phyloP scores from a whole-genome alignment of 2,888 invertebrate species.

The Nezara viridula region DNA sequence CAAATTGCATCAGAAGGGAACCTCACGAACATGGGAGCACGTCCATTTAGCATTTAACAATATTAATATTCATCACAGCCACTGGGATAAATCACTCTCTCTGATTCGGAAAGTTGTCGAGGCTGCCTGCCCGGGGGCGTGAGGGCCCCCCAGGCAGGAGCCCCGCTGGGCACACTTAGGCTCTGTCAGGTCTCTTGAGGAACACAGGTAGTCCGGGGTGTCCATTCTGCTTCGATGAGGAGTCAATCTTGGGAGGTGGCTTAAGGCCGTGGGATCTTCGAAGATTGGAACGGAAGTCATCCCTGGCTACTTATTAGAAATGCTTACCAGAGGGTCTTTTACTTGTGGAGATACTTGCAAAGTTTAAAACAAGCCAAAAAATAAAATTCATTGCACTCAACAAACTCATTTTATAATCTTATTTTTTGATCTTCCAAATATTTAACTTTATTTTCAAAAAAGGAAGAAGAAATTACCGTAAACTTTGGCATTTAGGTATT shows the following conservation, averaged over 20 bases:
- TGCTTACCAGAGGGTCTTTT: too few species aligned
- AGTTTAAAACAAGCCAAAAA: too few species aligned
- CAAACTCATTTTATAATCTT: too few species aligned
- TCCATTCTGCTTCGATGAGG: background rate
- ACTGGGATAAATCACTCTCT: background rate
- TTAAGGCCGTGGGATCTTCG: background rate
- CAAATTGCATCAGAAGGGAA: slow-evolving; percentile 7
- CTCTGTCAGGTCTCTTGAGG: background rate
- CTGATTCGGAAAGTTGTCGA: background rate
- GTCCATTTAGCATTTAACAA: slow-evolving; percentile 5
- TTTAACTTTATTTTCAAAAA: too few species aligned
- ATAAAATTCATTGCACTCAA: too few species aligned
- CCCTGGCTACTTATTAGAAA: too few species aligned
- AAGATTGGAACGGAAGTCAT: too few species aligned
- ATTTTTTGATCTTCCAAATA: too few species aligned
- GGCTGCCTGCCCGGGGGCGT: background rate
- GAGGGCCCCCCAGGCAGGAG: background rate
- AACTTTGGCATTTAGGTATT: too few species aligned
- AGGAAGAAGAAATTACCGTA: too few species aligned
- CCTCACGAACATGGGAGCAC: background rate
- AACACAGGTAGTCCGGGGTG: background rate
- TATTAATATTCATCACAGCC: background rate
- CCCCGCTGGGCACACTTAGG: slow-evolving; percentile 54
- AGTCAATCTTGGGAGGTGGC: background rate
- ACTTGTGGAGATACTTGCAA: too few species aligned